phyloP scores from a whole-genome alignment of 92 coral and sea anemone genomes.

The Zoanthus solanderi region DNA sequence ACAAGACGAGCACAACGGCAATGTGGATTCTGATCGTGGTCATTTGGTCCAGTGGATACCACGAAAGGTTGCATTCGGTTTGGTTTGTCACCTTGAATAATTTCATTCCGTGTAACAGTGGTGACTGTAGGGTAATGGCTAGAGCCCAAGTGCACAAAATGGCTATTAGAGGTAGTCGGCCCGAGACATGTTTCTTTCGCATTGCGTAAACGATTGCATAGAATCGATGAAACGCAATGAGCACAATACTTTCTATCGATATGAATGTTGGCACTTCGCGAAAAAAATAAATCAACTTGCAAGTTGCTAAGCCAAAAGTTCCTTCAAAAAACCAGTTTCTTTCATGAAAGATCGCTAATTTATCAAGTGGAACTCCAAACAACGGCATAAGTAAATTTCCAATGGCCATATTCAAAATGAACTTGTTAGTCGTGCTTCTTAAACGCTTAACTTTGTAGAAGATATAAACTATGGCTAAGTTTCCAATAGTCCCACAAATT shows the following conservation, averaged over 20 bases:
- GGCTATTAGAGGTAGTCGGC: background rate
- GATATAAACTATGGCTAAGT: background rate
- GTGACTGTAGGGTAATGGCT: background rate
- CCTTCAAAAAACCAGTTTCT: conserved; percentile 3
- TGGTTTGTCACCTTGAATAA: background rate
- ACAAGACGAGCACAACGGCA: background rate
- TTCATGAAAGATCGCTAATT: background rate
- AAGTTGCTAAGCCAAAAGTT: conserved; percentile 7
- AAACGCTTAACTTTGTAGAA: background rate
- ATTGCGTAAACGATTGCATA: conserved; percentile 12
- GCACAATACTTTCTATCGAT: conserved; percentile 3
- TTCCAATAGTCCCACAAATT: background rate
- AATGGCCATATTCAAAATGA: background rate
- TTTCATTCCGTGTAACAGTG: background rate
- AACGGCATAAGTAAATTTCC: background rate
- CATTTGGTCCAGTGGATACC: no score
- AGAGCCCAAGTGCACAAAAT: background rate
- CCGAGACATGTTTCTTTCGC: background rate
- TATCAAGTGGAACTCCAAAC: background rate
- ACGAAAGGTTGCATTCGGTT: background rate
- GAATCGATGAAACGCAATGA: conserved; percentile 22
- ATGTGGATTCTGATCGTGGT: background rate
- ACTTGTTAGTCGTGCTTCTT: conserved; percentile 2
- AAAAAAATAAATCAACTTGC: background rate
- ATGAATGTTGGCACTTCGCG: background rate